Base-by-base conservation (phyloP, 2,113 vertebrate genomes). In the Pedetes capensis region DNA sequence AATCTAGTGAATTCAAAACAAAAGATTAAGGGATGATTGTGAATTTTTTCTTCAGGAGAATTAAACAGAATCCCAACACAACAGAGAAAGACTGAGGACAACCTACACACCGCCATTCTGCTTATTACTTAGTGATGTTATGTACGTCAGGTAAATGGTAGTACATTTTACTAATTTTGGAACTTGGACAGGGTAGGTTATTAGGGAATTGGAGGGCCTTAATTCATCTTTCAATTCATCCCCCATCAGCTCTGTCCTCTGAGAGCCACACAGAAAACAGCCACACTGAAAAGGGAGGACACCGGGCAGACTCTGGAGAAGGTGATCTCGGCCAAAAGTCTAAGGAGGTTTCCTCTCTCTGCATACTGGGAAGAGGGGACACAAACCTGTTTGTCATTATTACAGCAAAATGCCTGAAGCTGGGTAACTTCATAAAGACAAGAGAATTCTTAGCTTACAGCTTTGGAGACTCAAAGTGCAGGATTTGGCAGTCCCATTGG, bases 61-160 rank as follows among this genome's bases (percentile, higher is more conserved):
- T 2, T 57, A 34, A 78, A 32, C 29, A 22, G 27, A 88, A 66
- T 0, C 5, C 20, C 78, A 53, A 37, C 51, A 44, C 49, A 14
- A 2, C 39, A 23, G 59, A 32, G 37, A 37, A 53, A n/a, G 34
- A 44, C 9, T 3, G 8, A 6, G 29, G 4, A 20, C 27, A 18
- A 64, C 0, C 2, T 39, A 11, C 0, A 23, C 11, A 17, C 14
- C 6, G 14, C 61, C 9, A 2, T 25, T 20, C 11, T 9, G 11
- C 39, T 76, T 37, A 17, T 61, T 69, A 22, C 3, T 39, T 5
- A 51, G 42, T 27, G 44, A 2, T 2, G 13, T 29, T n/a, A 44
- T 39, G 11, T 25, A 27, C n/a, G 0, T 63, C n/a, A 37, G 51
- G 87, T 72, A 74, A 82, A 69, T 39, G 25, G 22, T 7, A 44